Conservation (phyloP, 2,888 invertebrate genomes). For the Meliscaeva auricollis region DNA sequence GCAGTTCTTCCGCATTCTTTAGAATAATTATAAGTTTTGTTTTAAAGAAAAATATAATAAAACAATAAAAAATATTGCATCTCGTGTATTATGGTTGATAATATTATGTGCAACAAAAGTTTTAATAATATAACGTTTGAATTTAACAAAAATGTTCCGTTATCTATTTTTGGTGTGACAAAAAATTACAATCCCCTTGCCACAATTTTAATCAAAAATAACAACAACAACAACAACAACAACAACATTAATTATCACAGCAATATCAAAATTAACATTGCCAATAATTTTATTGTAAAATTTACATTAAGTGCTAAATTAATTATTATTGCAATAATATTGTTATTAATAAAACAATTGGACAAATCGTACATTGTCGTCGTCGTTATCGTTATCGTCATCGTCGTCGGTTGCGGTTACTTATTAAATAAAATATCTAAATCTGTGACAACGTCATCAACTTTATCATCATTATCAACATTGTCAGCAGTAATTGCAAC, state of each 20-base stretch:
- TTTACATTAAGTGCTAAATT: constrained; percentile 53
- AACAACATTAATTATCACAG: constrained; percentile 1
- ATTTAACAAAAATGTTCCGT: constrained; percentile 65
- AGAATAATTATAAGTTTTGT: not conserved
- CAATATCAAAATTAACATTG: constrained; percentile 18
- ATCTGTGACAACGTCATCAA: constrained; percentile 8
- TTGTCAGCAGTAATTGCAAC: constrained; percentile 13
- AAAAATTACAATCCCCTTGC: constrained; percentile 47
- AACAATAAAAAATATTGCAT: not conserved
- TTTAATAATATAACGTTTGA: constrained; percentile 52
- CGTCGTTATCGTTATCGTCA: not conserved
- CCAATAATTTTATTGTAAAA: constrained; percentile 35
- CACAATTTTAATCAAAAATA: not conserved
- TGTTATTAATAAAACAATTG: constrained; percentile 63
- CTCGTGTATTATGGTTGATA: constrained; percentile 67
- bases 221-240: constrained; percentile 5
- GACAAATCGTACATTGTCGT: constrained; percentile 46
- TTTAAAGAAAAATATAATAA: not conserved
- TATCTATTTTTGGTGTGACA: constrained; percentile 64
- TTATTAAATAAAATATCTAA: constrained; percentile 26
- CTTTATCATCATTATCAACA: not conserved
- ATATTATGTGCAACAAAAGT: constrained; percentile 66
- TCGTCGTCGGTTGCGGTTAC: constrained; percentile 13
- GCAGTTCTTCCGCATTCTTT: constrained; percentile 48
- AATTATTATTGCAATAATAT: constrained; percentile 57